A percentile compares a stretch with the other conserved stretches of the same genome.
Conservation (phyloP, 2,113 vertebrate species). For the Takifugu bimaculatus region DNA sequence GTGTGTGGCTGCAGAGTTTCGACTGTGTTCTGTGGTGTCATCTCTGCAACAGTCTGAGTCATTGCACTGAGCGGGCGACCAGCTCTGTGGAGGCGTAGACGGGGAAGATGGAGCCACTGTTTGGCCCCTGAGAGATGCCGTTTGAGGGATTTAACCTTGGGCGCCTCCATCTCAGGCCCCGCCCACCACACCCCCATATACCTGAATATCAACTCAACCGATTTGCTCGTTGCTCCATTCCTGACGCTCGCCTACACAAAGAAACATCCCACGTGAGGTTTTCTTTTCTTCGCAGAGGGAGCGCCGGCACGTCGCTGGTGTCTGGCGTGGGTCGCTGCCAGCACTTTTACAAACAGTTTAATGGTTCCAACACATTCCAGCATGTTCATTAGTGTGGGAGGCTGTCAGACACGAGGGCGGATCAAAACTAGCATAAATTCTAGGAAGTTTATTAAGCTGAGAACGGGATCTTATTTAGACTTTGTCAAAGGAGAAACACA, state of each 20-base stretch:
- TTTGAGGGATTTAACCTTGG: constrained; percentile 55
- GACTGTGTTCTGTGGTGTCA: constrained; percentile 1
- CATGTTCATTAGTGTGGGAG: constrained; percentile 1
- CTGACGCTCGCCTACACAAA: constrained; percentile 49
- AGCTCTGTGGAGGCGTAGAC: too few relatives aligned
- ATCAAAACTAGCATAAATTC: neutral
- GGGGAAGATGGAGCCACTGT: constrained; percentile 28
- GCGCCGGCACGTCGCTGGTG: constrained; percentile 3
- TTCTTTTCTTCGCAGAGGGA: neutral
- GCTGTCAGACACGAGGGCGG: neutral
- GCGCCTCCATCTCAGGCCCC: constrained; percentile 12
- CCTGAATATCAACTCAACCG: constrained; percentile 64
- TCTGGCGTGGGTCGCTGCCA: constrained; percentile 37
- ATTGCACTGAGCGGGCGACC: neutral
- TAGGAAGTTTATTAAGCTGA: neutral
- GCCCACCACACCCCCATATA: constrained; percentile 57
- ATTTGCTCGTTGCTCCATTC: constrained; percentile 61
- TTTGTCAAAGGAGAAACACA: neutral
- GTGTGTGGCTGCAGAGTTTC: constrained; percentile 5
- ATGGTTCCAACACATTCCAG: constrained; percentile 17
- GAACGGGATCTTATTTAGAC: too few relatives aligned
- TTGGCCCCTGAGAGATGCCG: constrained; percentile 15
- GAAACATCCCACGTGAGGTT: constrained; percentile 9
- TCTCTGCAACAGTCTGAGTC: constrained; percentile 5
- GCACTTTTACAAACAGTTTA: constrained; percentile 34